These are phyloP conservation scores for Pantherophis vulpinus DNA, from an alignment of 2,797 vertebrate genomes.

Conservation along the genomic window DNA sequence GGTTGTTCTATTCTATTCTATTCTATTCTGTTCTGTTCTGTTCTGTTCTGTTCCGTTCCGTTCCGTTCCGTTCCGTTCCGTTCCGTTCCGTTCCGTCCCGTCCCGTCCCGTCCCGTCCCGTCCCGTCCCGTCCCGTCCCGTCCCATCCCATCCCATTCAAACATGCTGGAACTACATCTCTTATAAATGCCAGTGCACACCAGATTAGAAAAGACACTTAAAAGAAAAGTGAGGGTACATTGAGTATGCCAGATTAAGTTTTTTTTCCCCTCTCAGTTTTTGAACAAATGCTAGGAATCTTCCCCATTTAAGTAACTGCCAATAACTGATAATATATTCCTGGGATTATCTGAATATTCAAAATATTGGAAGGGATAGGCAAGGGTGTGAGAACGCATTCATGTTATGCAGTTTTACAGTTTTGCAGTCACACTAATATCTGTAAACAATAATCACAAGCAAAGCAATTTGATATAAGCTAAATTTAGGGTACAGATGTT, in stretches of 20 bases:
- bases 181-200: background rate
- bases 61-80: too few species aligned
- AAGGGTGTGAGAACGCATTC: background rate
- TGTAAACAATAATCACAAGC: background rate
- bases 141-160: too few species aligned
- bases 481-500: background rate
- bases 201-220: background rate
- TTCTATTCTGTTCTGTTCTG: too few species aligned
- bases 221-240: background rate
- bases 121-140: too few species aligned
- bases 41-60: too few species aligned
- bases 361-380: background rate
- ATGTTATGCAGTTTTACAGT: background rate
- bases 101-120: fast-evolving
- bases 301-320: background rate
- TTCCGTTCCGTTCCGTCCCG: fast-evolving
- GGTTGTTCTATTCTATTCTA: too few species aligned
- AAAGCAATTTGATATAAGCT: background rate
- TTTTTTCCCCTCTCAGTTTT: background rate
- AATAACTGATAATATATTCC: background rate
- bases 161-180: background rate
- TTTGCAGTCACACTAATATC: background rate
- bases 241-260: background rate
- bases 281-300: background rate
- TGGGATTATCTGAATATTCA: background rate